Evolutionary conservation across 2,888 invertebrate species (phyloP), one percentile per base, ranked within the genome.

Genomic region (Bhutanitis thaidina): DNA sequence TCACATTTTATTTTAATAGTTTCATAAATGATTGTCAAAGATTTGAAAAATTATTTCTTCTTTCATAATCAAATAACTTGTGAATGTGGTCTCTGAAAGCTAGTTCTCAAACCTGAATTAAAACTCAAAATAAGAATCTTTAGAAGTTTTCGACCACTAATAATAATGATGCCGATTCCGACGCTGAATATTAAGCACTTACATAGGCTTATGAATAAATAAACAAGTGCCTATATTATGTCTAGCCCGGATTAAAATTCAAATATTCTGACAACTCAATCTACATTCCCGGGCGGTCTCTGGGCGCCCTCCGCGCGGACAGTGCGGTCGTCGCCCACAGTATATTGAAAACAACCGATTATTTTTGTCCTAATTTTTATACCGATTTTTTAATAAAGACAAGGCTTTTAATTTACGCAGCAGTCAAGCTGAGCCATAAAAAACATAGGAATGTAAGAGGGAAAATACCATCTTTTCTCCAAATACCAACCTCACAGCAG

Each of bases 241-340:
- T 72, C 74, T 73, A 76, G 69, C 62, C 70, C 65, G 80, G 84
- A 90, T 90, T 90, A 90, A 90, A 90, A 90, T 90, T 89, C 87
- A 89, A 90, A 90, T 90, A 89, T 90, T 89, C 88, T 80, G 87
- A 90, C 90, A 86, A 90, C 85, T 90, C 90, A 90, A 90, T 90
- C 90, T 85, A 86, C 62, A 71, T 72, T 78, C 84, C 83, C 78
- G 73, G 73, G 77, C 74, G 77, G 73, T 73, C 77, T 70, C 66
- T 48, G 62, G 65, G 57, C 58, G 59, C 62, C 57, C 65, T 64
- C 66, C 69, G 63, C 65, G 67, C 69, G 70, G 74, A 67, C 71
- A 64, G 59, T 53, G 61, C 60, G 60, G 57, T 61, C 66, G 56
- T 68, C 71, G 69, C 65, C 60, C 68, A 66, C 62, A 61, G 56